A percentile compares a stretch with the other conserved stretches of the same genome.
These are phyloP conservation scores for Sula dactylatra DNA, from an alignment of 2,113 vertebrate species.

Conservation along the genomic window DNA sequence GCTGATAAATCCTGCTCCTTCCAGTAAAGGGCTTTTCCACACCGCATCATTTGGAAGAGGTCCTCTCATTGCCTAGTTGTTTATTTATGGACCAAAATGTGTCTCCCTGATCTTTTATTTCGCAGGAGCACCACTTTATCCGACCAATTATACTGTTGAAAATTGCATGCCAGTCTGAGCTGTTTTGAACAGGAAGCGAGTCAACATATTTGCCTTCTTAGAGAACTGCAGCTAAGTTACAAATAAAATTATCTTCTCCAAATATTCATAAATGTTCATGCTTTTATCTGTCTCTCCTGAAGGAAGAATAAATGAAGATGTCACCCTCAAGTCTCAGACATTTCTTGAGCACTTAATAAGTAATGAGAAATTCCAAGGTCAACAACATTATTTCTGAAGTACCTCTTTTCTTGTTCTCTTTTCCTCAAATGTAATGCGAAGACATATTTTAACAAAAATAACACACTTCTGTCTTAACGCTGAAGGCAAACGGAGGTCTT, in stretches of 20 bases:
- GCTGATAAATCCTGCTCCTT: background rate
- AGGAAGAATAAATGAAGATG: background rate
- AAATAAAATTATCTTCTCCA: background rate
- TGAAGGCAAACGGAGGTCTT: background rate
- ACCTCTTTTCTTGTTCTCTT: background rate
- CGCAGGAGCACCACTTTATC: background rate
- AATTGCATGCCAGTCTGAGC: background rate
- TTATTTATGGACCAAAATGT: background rate
- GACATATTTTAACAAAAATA: background rate
- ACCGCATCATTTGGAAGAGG: background rate
- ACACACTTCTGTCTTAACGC: background rate
- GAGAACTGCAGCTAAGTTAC: background rate
- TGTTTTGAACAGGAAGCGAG: background rate
- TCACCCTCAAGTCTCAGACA: background rate
- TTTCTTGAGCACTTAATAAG: background rate
- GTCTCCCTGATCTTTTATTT: background rate
- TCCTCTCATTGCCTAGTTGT: background rate
- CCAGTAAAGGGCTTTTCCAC: background rate
- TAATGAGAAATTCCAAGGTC: background rate
- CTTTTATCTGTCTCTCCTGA: background rate
- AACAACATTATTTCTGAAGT: background rate
- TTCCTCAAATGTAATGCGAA: background rate
- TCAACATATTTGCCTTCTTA: background rate
- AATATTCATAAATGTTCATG: background rate
- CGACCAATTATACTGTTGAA: background rate